These are phyloP conservation scores for Coregonus suidteri DNA, from an alignment of 2,797 vertebrate genomes.

Conservation along the genomic window DNA sequence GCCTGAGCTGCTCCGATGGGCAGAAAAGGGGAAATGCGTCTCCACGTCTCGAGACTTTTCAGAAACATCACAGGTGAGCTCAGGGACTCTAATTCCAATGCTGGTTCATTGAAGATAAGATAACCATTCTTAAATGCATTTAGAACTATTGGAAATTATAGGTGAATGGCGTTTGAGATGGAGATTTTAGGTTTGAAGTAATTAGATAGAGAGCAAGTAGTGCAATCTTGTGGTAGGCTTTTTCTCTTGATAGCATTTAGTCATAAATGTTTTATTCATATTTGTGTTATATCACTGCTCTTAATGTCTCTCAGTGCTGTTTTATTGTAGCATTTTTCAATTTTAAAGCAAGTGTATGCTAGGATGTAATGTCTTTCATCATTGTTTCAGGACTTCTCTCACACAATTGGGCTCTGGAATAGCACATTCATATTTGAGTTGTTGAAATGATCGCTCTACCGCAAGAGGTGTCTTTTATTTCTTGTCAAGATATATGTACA, in stretches of 20 bases:
- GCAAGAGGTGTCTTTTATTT: not conserved
- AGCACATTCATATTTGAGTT: not conserved
- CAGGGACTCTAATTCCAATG: not conserved
- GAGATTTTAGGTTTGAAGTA: constrained; percentile 8
- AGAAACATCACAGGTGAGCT: constrained; percentile 65
- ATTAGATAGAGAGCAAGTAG: not conserved
- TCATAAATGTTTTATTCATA: constrained; percentile 19
- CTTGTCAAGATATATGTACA: not conserved
- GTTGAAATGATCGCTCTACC: not conserved
- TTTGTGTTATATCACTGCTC: not conserved
- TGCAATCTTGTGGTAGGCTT: not conserved
- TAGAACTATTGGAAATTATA: not conserved
- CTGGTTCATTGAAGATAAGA: too few species aligned
- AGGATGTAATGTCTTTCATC: constrained; percentile 13
- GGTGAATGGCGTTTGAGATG: not conserved
- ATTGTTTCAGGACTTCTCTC: not conserved
- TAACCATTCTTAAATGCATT: not conserved
- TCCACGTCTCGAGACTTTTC: constrained; percentile 48
- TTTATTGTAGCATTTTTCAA: not conserved
- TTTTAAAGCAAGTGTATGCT: not conserved
- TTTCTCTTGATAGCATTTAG: constrained; percentile 20
- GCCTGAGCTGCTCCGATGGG: constrained; percentile 8
- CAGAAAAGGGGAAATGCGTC: constrained; percentile 50
- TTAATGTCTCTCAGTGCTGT: constrained; percentile 32
- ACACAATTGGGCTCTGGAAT: not conserved